Evolutionary conservation across 1,140 invertebrate species (phyloP), one percentile per base, ranked within the genome.

Genomic region (Brachionus sp.): DNA sequence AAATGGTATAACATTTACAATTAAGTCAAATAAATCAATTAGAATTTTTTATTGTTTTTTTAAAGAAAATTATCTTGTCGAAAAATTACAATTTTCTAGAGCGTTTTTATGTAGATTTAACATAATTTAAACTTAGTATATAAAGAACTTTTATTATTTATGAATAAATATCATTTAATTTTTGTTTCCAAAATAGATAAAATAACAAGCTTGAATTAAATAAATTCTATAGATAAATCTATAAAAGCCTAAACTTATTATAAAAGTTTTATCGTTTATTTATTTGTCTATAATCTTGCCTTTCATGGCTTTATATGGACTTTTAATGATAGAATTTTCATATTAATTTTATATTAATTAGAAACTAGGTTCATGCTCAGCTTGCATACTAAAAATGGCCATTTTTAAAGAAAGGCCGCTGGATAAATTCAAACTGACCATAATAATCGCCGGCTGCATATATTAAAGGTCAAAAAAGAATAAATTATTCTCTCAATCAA

Each of bases 91-190:
- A 39, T n/a, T n/a, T n/a, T 42, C 66, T 70, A 70, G 3, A 39
- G 16, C 16, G 66, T 39, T 19, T 39, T 70, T 70, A 5, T 29
- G 1, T 70, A 16, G 37, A 70, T 70, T 70, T 70, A 70, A 33
- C 66, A 70, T 70, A 70, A 70, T 70, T 70, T 70, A 37, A 39
- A 16, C 37, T 19, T 70, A 29, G 5, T 39, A 39, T 16, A 33
- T 0, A 70, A n/a, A 37, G 10, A 7, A 64, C 10, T 25, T 5
- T 9, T 25, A 64, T 3, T 29, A 9, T 25, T 70, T 37, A 16
- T 37, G 35, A 66, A 33, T 37, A 70, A 70, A 70, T 70, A 70
- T 70, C 66, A 70, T 70, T 70, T 70, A 37, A 70, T 37, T 37
- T 70, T 70, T 70, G 29, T 70, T 39, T 39, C 29, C 16, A 70